Evolutionary conservation across 2,888 invertebrate species (phyloP), one percentile per base, ranked within the genome.

Genomic region (Eumerus sabulonum): DNA sequence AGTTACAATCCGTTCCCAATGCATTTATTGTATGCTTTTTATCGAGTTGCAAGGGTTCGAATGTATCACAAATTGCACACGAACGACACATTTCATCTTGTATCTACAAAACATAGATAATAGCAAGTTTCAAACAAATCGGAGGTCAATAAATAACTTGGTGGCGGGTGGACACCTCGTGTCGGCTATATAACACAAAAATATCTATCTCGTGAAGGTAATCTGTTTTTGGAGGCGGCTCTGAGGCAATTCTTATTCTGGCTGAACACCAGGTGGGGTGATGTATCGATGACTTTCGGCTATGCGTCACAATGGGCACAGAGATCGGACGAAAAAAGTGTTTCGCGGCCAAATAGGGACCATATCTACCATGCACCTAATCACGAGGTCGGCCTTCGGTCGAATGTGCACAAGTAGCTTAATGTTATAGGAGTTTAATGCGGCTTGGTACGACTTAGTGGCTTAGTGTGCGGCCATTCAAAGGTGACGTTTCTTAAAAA

Each of bases 121-220:
- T 68, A 60, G 53, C 68, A 40, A 60, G 40, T 13, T 44, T 1
- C 54, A 18, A 27, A 79, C 68, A 44, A 73, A 73, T 68, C 67
- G 9, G 68, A 57, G 79, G 73, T 74, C 64, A 74, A 70, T 79
- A 79, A 79, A 70, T 79, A 70, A 74, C 19, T 63, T 9, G 3
- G 11, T 67, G 50, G 66, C 54, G 60, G 13, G 60, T 66, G 56
- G 71, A 27, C 27, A 27, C 27, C 27, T 27, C 27, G 27, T 27
- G 27, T 27, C 27, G 2, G 27, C 27, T 27, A 27, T 44, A 56
- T 11, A 18, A 45, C 50, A 50, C 27, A 62, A 45, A 56, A 56
- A 45, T 53, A 40, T 66, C 59, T 67, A 77, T 72, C 67, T 62
- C 12, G 0, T 45, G 56, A 62, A 76, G 44, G 71, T 56, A 40